Percentiles rank a stretch among this genome's conserved stretches.
phyloP scores from a whole-genome alignment of 2,797 vertebrate species.

The Tolypeutes matacus region DNA sequence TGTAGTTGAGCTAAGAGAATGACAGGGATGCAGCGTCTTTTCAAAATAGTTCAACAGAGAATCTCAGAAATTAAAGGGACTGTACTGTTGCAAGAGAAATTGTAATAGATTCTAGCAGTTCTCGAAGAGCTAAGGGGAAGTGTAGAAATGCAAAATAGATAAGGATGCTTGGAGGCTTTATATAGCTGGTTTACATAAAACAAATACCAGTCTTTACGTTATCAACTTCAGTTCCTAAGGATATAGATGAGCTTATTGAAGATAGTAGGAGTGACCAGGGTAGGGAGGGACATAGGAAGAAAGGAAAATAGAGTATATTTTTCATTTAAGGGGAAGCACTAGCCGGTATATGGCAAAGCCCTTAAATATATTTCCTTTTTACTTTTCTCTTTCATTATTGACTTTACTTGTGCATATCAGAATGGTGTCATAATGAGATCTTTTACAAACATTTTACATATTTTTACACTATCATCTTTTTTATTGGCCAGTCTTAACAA shows the following conservation, averaged over 20 bases:
- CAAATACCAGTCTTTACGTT: not conserved
- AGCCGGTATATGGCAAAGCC: not conserved
- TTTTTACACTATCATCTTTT: not conserved
- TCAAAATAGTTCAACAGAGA: slow-evolving; percentile 43
- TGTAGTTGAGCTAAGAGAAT: not conserved
- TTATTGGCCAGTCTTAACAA: not conserved
- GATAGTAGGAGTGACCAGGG: not conserved
- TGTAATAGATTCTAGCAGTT: not conserved
- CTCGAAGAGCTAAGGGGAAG: not conserved
- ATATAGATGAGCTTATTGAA: not conserved
- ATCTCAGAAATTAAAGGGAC: not conserved
- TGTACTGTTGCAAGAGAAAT: not conserved
- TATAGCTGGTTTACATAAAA: not conserved
- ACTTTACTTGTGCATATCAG: not conserved
- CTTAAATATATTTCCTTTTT: not conserved
- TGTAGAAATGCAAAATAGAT: not conserved
- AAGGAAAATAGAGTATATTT: not conserved
- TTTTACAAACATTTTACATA: not conserved
- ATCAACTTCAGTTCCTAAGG: not conserved
- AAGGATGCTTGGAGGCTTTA: too few relatives aligned
- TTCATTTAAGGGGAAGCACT: not conserved
- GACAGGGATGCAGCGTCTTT: not conserved
- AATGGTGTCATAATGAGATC: not conserved
- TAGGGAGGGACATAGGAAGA: not conserved
- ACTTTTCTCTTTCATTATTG: not conserved